phyloP scores from a whole-genome alignment of 2,113 vertebrate genomes.

The Gracilinanus agilis region DNA sequence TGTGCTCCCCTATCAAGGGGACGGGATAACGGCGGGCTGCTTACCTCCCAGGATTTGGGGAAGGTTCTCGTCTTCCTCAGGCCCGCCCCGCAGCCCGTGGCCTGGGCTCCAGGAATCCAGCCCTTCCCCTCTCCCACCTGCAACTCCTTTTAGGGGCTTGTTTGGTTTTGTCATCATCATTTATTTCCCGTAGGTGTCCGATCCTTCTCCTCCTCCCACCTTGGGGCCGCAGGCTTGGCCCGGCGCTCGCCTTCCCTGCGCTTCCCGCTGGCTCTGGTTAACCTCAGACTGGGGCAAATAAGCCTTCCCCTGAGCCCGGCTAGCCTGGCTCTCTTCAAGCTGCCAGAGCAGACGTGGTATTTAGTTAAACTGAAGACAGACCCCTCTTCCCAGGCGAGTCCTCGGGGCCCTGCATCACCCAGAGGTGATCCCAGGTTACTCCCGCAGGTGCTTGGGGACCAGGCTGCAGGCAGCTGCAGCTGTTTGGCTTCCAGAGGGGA shows the following conservation, averaged over 20 bases:
- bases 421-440: slow-evolving; percentile 69
- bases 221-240: slow-evolving; percentile 44
- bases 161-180: slow-evolving; percentile 45
- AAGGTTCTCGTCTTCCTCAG: slow-evolving; percentile 59
- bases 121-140: slow-evolving; percentile 44
- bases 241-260: background rate
- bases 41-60: slow-evolving; percentile 56
- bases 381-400: slow-evolving; percentile 30
- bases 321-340: slow-evolving; percentile 60
- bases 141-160: slow-evolving; percentile 44
- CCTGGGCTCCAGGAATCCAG: slow-evolving; percentile 51
- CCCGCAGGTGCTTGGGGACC: slow-evolving; percentile 65
- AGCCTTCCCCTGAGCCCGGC: slow-evolving; percentile 45
- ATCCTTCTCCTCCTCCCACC: slow-evolving; percentile 20
- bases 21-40: background rate
- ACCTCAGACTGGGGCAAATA: slow-evolving; percentile 64
- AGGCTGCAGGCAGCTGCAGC: slow-evolving; percentile 63
- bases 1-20: slow-evolving; percentile 40
- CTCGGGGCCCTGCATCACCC: slow-evolving; percentile 66
- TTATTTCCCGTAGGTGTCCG: background rate
- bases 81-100: slow-evolving; percentile 37
- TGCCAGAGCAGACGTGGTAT: slow-evolving; percentile 68
- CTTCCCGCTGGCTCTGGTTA: slow-evolving; percentile 41
- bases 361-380: slow-evolving; percentile 71
- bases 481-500: slow-evolving; percentile 65